Percentiles rank a stretch among this genome's conserved stretches.
Evolutionary conservation across 2,888 invertebrate species (phyloP).

Genomic region (Xestia ashworthii): DNA sequence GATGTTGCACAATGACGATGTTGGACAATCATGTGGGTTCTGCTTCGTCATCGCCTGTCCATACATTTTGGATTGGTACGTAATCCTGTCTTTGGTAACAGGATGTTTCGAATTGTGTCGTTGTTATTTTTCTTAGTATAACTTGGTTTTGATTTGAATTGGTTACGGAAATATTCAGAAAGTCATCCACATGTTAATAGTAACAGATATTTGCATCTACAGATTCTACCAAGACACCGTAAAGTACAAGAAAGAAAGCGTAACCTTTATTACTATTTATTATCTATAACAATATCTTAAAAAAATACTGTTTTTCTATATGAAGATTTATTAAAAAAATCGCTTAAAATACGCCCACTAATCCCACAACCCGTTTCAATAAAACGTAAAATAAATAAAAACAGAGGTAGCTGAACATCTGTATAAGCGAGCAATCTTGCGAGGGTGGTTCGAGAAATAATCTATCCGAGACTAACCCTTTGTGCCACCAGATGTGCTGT

Average conservation of each 20-base stretch:
- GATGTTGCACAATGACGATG: slow-evolving; percentile 87
- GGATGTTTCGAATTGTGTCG: slow-evolving; percentile 75
- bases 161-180: not conserved
- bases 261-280: not conserved
- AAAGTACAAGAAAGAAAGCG: not conserved
- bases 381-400: slow-evolving; percentile 74
- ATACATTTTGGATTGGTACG: slow-evolving; percentile 84
- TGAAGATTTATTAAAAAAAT: slow-evolving; percentile 22
- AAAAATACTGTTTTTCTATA: not conserved
- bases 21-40: slow-evolving; percentile 75
- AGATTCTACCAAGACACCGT: not conserved
- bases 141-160: not conserved
- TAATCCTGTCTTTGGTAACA: slow-evolving; percentile 82
- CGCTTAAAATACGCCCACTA: slow-evolving; percentile 65
- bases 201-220: not conserved
- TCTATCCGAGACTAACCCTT: slow-evolving; percentile 89
- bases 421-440: slow-evolving; percentile 89
- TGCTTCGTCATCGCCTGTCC: slow-evolving; percentile 85
- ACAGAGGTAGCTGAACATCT: slow-evolving; percentile 81
- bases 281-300: not conserved
- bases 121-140: slow-evolving; percentile 31
- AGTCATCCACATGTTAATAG: not conserved
- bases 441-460: slow-evolving; percentile 90
- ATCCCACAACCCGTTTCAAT: slow-evolving; percentile 72
- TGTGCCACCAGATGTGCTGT: slow-evolving; percentile 90